Evolutionary conservation across 2,888 invertebrate genomes (phyloP), one percentile per base, ranked within the genome.

Genomic region (Glyphotaelius pellucidus): DNA sequence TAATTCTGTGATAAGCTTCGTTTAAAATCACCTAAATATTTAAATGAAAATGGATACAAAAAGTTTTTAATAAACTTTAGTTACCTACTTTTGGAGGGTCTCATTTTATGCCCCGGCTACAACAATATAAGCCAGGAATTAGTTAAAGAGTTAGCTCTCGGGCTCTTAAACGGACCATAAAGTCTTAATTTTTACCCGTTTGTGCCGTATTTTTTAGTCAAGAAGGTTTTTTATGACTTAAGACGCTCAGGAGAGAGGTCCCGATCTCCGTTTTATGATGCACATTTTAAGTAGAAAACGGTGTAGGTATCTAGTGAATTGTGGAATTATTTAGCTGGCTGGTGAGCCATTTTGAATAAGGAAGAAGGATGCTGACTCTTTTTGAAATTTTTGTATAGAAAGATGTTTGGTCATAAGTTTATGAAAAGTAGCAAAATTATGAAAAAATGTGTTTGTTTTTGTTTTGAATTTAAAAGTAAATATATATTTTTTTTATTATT

Each of bases 181-280:
- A 92, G 83, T 90, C 91, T 91, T 92, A 92, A 92, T 92, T 91
- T 90, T 90, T 88, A 92, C 91, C 88, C 91, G 84, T 92, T 91
- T 84, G 90, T 90, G 89, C 90, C 47, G 52, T 92, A 90, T 91
- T 90, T 80, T 85, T 89, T 92, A 91, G 89, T 52, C 84, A 86
- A 89, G 90, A 89, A 90, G 90, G 92, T 90, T 91, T 92, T 92
- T 92, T 86, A 86, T 80, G 35, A 88, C 88, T 15, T 91, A 79
- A 81, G 90, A 85, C 80, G 89, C 84, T 52, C 81, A 67, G 81
- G 83, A 42, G 83, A 38, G 88, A 90, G 84, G 67, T 84, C 90
- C 35, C 52, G 84, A 38, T 90, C 90, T 67, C 47, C 85, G 42
- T 89, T 92, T 91, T 92, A 92, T 84, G 92, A 91, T 91, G 92